A percentile compares a stretch with the other conserved stretches of the same genome.
Conservation (phyloP, 2,797 vertebrate genomes). For the Sandelia bainsii region DNA sequence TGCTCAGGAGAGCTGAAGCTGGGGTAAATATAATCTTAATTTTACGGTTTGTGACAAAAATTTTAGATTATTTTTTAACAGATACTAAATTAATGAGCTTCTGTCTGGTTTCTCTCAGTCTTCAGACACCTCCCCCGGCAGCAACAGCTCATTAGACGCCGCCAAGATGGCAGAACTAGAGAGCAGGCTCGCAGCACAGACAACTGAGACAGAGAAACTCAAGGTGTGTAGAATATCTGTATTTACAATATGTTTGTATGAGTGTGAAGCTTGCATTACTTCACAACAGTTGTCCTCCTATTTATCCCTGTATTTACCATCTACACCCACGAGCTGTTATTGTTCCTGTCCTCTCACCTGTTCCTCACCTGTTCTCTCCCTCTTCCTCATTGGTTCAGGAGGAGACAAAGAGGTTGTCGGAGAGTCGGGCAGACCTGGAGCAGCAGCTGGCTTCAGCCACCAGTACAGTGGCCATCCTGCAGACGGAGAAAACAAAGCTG, state of each 20-base stretch:
- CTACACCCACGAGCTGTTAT: background rate
- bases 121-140: slow-evolving; percentile 48
- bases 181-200: slow-evolving; percentile 81
- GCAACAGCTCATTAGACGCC: slow-evolving; percentile 51
- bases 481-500: slow-evolving; percentile 91
- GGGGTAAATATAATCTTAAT: slow-evolving; percentile 66
- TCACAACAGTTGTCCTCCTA: background rate
- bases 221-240: slow-evolving; percentile 79
- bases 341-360: background rate
- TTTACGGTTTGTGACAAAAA: background rate
- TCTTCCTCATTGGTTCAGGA: slow-evolving; percentile 73
- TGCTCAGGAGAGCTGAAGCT: slow-evolving; percentile 84
- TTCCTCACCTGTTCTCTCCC: background rate
- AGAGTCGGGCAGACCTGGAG: slow-evolving; percentile 85
- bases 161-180: slow-evolving; percentile 82
- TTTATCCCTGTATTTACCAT: background rate
- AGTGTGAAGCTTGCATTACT: background rate
- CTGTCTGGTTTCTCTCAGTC: slow-evolving; percentile 52
- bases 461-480: slow-evolving; percentile 92
- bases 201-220: slow-evolving; percentile 86
- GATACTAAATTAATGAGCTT: background rate
- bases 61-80: background rate
- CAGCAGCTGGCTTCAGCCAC: slow-evolving; percentile 90
- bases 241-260: background rate
- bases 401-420: slow-evolving; percentile 82